phyloP scores from a whole-genome alignment of 1,140 invertebrate genomes.

The Hermatobates lingyangjiaoensis region DNA sequence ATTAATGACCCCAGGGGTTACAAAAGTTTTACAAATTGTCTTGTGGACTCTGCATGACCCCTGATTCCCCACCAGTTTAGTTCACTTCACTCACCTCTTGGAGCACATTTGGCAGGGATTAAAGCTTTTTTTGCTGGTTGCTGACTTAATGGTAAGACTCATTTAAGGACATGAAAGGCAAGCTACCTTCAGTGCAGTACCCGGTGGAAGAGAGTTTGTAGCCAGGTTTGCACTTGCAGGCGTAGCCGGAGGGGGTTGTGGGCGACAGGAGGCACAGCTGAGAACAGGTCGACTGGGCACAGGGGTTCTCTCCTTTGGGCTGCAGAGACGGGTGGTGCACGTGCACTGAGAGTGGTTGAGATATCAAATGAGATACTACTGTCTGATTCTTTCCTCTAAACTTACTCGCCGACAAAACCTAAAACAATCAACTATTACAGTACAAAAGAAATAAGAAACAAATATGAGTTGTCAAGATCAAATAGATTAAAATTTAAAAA shows the following conservation, averaged over 20 bases:
- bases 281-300: constrained; percentile 54
- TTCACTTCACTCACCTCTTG: no score
- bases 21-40: no score
- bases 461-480: no score
- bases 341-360: constrained; percentile 83
- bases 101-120: no score
- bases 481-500: no score
- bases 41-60: no score
- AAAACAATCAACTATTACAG: constrained; percentile 3
- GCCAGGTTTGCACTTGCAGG: constrained; percentile 82
- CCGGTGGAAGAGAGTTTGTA: constrained; percentile 47
- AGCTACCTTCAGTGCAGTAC: constrained; percentile 43
- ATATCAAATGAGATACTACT: constrained; percentile 83
- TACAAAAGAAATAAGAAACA: no score
- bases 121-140: no score
- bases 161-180: background rate
- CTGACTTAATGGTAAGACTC: no score
- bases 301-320: constrained; percentile 67
- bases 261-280: constrained; percentile 84
- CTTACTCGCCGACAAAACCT: constrained; percentile 62
- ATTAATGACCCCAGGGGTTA: no score
- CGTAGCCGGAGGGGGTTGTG: constrained; percentile 43
- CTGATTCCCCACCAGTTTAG: no score
- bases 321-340: constrained; percentile 88
- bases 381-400: constrained; percentile 78